Evolutionary conservation across 2,888 invertebrate genomes (phyloP), one percentile per base, ranked within the genome.

Genomic region (Erebia aethiops): DNA sequence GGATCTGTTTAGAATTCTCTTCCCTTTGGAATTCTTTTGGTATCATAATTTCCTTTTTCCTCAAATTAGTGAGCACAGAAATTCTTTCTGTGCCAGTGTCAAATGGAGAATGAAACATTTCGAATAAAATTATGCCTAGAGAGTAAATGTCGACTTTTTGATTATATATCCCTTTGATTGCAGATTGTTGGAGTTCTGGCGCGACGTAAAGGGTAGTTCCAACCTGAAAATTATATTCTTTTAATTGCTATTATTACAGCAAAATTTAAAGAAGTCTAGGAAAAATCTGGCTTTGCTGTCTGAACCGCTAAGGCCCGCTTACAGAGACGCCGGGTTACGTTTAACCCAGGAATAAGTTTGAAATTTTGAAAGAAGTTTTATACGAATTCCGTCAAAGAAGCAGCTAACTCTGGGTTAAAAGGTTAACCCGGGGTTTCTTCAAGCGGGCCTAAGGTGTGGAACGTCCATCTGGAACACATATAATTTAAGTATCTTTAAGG

Each of bases 121-220:
- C 98, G 81, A 98, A 99, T 76, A 99, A 95, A 75, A 99, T 99
- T 54, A 99, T 97, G 4, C 99, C 99, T 63, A 98, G 86, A 1
- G 97, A 97, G 85, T 97, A 98, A 77, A 97, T 96, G 83, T 98
- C 97, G 10, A 98, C 98, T 90, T 98, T 98, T 93, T 98, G 97
- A 88, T 97, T 98, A 86, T 97, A 97, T 35, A 95, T 95, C 4
- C 96, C 96, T 86, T 96, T 97, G 0, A 94, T 94, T 0, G 95
- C 94, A 41, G 95, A 94, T 21, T 95, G 95, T 0, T 95, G 95
- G 1, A 99, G 92, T 86, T 99, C 99, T 0, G 99, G 99, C 0
- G 99, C 99, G 62, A 98, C 97, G 88, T 99, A 99, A 0, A 99
- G 93, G 0, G 98, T 97, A 43, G 99, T 99, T 41, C 99, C 99